Base-by-base conservation (phyloP, 2,797 vertebrate species). In the Ambastaia sidthimunki region DNA sequence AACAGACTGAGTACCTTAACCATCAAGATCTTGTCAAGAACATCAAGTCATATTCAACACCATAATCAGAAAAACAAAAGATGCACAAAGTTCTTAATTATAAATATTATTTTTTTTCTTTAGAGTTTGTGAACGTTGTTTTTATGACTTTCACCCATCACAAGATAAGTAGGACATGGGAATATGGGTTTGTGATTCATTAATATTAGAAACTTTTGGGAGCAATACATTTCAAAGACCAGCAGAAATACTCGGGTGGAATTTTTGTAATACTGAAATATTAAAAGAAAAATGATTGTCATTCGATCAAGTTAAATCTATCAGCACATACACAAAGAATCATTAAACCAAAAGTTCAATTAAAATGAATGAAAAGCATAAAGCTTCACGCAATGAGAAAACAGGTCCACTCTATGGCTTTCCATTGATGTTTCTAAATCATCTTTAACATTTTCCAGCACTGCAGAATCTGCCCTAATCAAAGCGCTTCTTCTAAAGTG, bases 261-360 rank as follows among this genome's bases (percentile, higher is more conserved):
- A 7, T 80, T 70, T 74, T 41, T 41, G 23, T 82, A 86, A 86
- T 84, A 86, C 82, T 84, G 74, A 78, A 71, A 80, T 50, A 80
- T 34, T 81, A 80, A 37, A 19, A 0, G 2, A n/a, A 81, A 66
- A 31, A 76, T 50, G 78, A 86, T 84, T 82, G 85, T 86, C 82
- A 65, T 81, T 60, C 60, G 50, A 50, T 76, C 37, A 28, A 73
- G 68, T 74, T n/a, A 68, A 59, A 66, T 57, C 74, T 66, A 74
- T 76, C 47, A 71, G 80, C 77, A 78, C 44, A 55, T 50, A 47
- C 47, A 65, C 21, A 7, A 55, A 63, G 9, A 71, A 79, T 5
- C 25, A 41, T 41, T 41, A 41, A 69, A 77, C 59, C 37, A 31
- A 19, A 15, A 68, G 41, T 16, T 21, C 18, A 57, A 48, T 15